These are phyloP conservation scores for Mamestra brassicae DNA, from an alignment of 2,888 invertebrate genomes.

Conservation along the genomic window DNA sequence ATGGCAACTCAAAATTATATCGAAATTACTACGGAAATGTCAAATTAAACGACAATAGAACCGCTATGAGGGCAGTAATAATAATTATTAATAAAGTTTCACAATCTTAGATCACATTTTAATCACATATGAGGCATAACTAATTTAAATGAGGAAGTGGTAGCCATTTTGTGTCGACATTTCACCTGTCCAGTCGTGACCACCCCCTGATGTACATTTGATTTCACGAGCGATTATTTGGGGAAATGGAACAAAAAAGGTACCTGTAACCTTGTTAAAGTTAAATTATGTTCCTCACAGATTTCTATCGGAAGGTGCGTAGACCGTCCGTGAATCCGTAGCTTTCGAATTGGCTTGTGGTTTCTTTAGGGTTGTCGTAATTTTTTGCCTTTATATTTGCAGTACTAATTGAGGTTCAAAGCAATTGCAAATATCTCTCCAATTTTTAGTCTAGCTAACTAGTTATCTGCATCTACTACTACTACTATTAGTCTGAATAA, in stretches of 20 bases:
- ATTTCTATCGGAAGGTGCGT: slow-evolving; percentile 52
- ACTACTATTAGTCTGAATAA: neutral
- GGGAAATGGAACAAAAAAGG: slow-evolving; percentile 67
- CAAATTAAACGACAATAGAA: slow-evolving; percentile 41
- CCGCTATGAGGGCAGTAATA: slow-evolving; percentile 21
- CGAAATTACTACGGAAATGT: slow-evolving; percentile 46
- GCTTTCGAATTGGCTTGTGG: slow-evolving; percentile 26
- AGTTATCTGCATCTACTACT: neutral
- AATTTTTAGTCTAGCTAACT: neutral
- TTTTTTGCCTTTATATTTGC: neutral
- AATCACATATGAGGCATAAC: slow-evolving; percentile 58
- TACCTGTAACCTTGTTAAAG: slow-evolving; percentile 61
- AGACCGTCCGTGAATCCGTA: slow-evolving; percentile 33
- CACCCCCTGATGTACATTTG: slow-evolving; percentile 66
- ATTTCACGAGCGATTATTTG: slow-evolving; percentile 80
- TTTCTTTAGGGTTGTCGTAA: slow-evolving; percentile 20
- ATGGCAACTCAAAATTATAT: neutral
- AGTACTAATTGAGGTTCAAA: neutral
- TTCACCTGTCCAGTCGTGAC: slow-evolving; percentile 65
- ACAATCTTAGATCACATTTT: slow-evolving; percentile 64
- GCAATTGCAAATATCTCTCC: neutral
- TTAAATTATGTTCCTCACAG: slow-evolving; percentile 53
- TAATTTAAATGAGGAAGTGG: slow-evolving; percentile 67
- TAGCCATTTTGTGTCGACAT: slow-evolving; percentile 60
- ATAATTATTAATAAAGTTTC: slow-evolving; percentile 56